Evolutionary conservation across 1,140 invertebrate species (phyloP).

Genomic region (Samia ricini): DNA sequence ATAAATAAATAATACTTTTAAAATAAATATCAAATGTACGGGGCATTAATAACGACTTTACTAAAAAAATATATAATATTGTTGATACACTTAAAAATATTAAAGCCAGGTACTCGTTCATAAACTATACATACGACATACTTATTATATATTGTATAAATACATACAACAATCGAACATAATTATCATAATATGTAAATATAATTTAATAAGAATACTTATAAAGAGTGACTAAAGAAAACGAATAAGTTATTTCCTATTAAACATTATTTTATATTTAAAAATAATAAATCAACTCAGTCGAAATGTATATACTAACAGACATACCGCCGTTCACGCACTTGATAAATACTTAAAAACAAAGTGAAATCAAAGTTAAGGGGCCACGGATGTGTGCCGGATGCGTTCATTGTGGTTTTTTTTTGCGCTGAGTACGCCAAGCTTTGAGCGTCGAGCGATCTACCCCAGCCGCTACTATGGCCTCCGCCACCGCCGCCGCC

Average conservation of each 20-base stretch:
- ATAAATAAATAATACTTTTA: not conserved
- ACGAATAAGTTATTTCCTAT: constrained; percentile 1
- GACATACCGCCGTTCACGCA: constrained; percentile 51
- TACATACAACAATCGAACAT: constrained; percentile 16
- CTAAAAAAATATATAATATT: constrained; percentile 13
- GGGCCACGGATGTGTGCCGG: constrained; percentile 50
- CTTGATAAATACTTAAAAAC: constrained; percentile 37
- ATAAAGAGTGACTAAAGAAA: constrained; percentile 5
- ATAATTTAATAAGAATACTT: constrained; percentile 10
- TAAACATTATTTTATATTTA: constrained; percentile 13
- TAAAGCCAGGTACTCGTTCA: constrained; percentile 59
- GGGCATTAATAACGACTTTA: not conserved
- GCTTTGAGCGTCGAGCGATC: constrained; percentile 83
- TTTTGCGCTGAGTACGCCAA: constrained; percentile 87
- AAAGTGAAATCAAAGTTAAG: constrained; percentile 58
- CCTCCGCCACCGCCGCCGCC: constrained; percentile 70
- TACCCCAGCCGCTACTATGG: constrained; percentile 83
- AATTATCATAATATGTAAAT: constrained; percentile 28
- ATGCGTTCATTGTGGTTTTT: constrained; percentile 74
- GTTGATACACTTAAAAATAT: constrained; percentile 46
- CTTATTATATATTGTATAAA: constrained; percentile 33
- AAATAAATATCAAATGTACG: not conserved
- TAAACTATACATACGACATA: not conserved
- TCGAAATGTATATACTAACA: constrained; percentile 19
- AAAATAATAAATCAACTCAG: constrained; percentile 49